Conservation (phyloP, 2,888 invertebrate species). For the Rhorus exstirpatorius region DNA sequence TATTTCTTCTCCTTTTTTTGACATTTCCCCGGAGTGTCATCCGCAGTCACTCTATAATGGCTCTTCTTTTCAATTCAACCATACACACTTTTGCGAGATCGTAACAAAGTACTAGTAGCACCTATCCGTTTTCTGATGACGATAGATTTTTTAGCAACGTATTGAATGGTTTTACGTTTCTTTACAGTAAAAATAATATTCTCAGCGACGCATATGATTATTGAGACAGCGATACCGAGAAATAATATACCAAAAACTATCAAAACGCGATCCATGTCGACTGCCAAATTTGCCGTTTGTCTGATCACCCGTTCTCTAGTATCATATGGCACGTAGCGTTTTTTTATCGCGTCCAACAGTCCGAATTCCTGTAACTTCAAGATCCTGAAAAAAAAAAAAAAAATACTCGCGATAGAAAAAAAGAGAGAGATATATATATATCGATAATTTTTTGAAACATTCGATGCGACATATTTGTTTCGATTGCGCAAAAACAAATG, state of each 20-base stretch:
- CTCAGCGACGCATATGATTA: constrained; percentile 65
- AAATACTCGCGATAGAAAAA: background rate
- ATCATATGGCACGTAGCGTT: constrained; percentile 44
- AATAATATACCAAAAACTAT: constrained; percentile 66
- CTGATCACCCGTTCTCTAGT: background rate
- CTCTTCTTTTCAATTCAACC: background rate
- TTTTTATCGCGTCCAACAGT: constrained; percentile 49
- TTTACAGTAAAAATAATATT: constrained; percentile 47
- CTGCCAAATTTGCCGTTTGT: constrained; percentile 31
- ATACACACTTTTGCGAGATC: background rate
- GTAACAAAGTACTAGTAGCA: too few species aligned
- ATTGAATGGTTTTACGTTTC: background rate
- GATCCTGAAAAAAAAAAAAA: constrained; percentile 53
- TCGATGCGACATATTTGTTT: too few species aligned
- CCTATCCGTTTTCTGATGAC: background rate
- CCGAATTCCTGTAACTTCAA: constrained; percentile 61
- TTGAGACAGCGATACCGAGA: constrained; percentile 61
- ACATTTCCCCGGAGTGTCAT: too few species aligned
- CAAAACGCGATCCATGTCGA: constrained; percentile 70
- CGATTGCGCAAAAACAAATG: too few species aligned
- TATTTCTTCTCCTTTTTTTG: too few species aligned
- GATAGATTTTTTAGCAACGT: background rate
- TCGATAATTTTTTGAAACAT: too few species aligned
- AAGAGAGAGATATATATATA: too few species aligned
- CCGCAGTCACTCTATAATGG: too few species aligned